Base-by-base conservation (phyloP, 1,140 invertebrate genomes). In the Papilio xuthus region DNA sequence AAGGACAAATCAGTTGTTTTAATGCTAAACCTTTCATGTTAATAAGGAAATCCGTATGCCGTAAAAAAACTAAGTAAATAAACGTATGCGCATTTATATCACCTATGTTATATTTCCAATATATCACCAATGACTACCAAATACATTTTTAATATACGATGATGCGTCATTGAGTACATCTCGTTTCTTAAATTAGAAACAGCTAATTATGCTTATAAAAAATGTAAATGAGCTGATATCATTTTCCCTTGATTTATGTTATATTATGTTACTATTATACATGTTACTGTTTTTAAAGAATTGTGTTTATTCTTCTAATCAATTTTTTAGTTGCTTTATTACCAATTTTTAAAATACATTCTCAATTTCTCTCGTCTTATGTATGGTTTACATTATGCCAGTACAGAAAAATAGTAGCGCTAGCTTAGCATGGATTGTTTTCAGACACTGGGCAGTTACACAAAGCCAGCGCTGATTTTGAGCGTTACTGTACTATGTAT, bases 11-110 rank as follows among this genome's bases (percentile, higher is more conserved):
- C 26, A 28, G 60, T 28, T 28, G 7, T 50, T 60, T 60, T 23
- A 23, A 60, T 60, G 56, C 12, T 67, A 67, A 67, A 67, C 60
- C 60, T 67, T 67, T 67, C 13, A 67, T 67, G 13, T 67, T 28
- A 67, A 67, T 67, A 67, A 67, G 60, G 60, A 67, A 67, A 67
- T 67, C 60, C 60, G 60, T 67, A 28, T 4, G 23, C 23, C 26
- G 26, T 67, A 50, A 67, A 60, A 53, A 32, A 67, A 67, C 60
- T 67, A 67, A 13, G 4, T 6, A 28, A 32, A 67, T 67, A 28
- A 28, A 15, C 60, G 4, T 67, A 67, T 67, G 60, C 26, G 26
- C 23, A 67, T 67, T 60, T 60, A 23, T 23, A 60, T 60, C 26
- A 26, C 56, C 12, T 60, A 13, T 26, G 20, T 12, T 60, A 47